Percentiles rank a stretch among this genome's conserved stretches.
phyloP scores from a whole-genome alignment of 2,888 invertebrate genomes.

The Platyscelio sp. region DNA sequence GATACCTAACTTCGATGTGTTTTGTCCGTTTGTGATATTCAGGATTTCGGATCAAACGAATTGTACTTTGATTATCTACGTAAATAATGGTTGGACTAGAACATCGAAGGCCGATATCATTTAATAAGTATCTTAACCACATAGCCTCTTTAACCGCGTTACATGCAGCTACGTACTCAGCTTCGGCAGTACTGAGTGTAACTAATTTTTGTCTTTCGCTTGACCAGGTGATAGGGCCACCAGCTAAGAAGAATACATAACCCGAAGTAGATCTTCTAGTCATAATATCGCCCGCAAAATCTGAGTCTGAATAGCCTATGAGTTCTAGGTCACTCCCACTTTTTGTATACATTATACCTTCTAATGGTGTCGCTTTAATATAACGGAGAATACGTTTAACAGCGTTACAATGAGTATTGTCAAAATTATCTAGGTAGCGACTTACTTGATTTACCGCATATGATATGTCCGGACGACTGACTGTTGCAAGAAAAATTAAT shows the following conservation, averaged over 20 bases:
- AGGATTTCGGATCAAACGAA: constrained; percentile 14
- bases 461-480: background rate
- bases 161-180: constrained; percentile 38
- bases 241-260: background rate
- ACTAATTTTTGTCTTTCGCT: constrained; percentile 35
- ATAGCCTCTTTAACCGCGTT: constrained; percentile 32
- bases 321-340: background rate
- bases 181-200: constrained; percentile 34
- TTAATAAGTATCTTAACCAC: constrained; percentile 8
- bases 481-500: background rate
- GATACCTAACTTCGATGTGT: constrained; percentile 27
- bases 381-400: background rate
- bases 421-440: background rate
- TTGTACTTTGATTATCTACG: background rate
- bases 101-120: constrained; percentile 3
- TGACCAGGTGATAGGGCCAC: constrained; percentile 30
- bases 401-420: background rate
- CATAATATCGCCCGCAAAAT: background rate
- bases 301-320: background rate
- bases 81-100: background rate
- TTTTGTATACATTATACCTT: background rate
- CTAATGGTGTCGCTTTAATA: background rate
- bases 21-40: constrained; percentile 34
- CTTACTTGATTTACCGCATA: background rate
- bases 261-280: background rate